Conservation (phyloP, 1,140 invertebrate species). For the Triops longicaudatus region DNA sequence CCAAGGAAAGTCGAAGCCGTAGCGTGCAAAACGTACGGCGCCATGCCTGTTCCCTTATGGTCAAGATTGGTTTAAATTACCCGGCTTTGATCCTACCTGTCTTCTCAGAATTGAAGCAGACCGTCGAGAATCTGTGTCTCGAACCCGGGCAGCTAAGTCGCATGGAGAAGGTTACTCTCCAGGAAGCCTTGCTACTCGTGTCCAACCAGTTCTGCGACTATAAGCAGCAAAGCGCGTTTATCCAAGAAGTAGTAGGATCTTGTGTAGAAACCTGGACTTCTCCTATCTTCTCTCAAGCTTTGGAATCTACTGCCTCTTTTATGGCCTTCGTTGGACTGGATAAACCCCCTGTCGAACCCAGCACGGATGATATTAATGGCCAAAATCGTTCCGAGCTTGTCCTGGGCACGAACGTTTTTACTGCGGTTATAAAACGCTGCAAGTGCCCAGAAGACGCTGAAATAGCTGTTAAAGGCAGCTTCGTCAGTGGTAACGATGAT, state of each 20-base stretch:
- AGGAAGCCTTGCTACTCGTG: slow-evolving; percentile 65
- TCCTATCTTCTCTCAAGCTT: slow-evolving; percentile 47
- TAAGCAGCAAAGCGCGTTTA: slow-evolving; percentile 68
- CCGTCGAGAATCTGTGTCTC: slow-evolving; percentile 55
- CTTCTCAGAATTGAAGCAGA: slow-evolving; percentile 72
- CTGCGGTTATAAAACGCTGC: slow-evolving; percentile 76
- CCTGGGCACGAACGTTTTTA: slow-evolving; percentile 61
- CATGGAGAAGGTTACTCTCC: slow-evolving; percentile 69
- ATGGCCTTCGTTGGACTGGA: slow-evolving; percentile 69
- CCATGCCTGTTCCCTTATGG: slow-evolving; percentile 78
- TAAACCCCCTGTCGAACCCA: slow-evolving; percentile 53
- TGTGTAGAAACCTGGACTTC: slow-evolving; percentile 52
- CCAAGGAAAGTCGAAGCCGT: slow-evolving; percentile 53
- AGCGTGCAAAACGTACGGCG: slow-evolving; percentile 74
- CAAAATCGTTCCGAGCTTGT: slow-evolving; percentile 45
- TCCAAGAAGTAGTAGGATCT: slow-evolving; percentile 64
- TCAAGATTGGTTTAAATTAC: slow-evolving; percentile 80
- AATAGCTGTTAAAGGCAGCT: slow-evolving; percentile 66
- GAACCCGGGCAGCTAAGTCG: slow-evolving; percentile 56
- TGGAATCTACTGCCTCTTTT: slow-evolving; percentile 54
- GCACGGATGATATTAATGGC: slow-evolving; percentile 50
- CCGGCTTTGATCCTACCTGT: slow-evolving; percentile 70
- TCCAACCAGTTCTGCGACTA: slow-evolving; percentile 86
- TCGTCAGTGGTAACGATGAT: slow-evolving; percentile 52
- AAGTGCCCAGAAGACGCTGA: slow-evolving; percentile 62